Percentiles rank a stretch among this genome's conserved stretches.
These are phyloP conservation scores for Crotalus tigris DNA, from an alignment of 2,113 vertebrate genomes.

Conservation along the genomic window DNA sequence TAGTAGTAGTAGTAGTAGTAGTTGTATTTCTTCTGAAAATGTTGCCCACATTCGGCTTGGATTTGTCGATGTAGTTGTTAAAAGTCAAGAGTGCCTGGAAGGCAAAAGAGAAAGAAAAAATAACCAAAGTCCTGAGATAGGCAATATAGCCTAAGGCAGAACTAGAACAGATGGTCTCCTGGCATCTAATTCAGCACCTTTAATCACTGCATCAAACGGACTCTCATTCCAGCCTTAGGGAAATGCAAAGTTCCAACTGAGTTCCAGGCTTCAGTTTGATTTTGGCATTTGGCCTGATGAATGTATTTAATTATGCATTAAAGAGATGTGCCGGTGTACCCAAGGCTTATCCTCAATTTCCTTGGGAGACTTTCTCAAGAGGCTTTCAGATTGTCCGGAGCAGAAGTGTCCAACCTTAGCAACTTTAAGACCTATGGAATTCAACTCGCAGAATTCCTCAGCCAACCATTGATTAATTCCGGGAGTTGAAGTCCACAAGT, in stretches of 20 bases:
- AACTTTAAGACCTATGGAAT: background rate
- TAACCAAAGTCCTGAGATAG: background rate
- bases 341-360: background rate
- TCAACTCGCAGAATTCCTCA: background rate
- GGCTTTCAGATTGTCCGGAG: background rate
- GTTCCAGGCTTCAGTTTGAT: background rate
- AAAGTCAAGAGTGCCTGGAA: background rate
- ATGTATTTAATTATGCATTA: background rate
- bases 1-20: too few species aligned
- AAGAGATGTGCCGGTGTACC: background rate
- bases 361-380: background rate
- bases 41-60: background rate
- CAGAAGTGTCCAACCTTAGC: background rate
- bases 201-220: background rate
- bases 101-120: background rate
- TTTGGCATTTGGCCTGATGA: background rate
- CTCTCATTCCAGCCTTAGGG: background rate
- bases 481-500: background rate
- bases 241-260: too few species aligned
- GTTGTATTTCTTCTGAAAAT: background rate
- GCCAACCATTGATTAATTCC: background rate
- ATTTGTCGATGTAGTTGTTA: background rate
- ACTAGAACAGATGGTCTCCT: background rate
- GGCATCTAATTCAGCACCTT: background rate
- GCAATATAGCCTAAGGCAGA: background rate